Conservation (phyloP, 2,888 invertebrate species). For the Alviniconcha strummeri region DNA sequence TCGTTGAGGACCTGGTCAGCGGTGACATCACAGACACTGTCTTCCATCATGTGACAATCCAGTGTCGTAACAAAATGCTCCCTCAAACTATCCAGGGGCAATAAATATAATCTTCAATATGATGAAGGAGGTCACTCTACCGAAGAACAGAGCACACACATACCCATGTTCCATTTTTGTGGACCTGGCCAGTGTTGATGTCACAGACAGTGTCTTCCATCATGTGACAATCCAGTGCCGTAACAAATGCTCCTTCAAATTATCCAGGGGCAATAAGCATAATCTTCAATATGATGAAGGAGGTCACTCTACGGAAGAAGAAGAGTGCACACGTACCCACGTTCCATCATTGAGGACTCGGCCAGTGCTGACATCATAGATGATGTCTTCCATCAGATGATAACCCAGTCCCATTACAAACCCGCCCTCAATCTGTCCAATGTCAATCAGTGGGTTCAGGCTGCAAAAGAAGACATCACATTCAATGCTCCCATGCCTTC, state of each 20-base stretch:
- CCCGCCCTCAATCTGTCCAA: constrained; percentile 79
- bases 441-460: constrained; percentile 62
- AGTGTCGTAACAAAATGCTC: too few relatives aligned
- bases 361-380: constrained; percentile 80
- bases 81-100: too few relatives aligned
- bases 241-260: constrained; percentile 82
- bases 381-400: constrained; percentile 83
- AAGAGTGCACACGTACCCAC: constrained; percentile 76
- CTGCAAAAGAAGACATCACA: constrained; percentile 33
- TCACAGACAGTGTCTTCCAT: constrained; percentile 82
- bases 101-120: too few relatives aligned
- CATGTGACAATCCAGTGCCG: constrained; percentile 86
- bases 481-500: neutral
- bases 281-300: too few relatives aligned
- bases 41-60: constrained; percentile 86
- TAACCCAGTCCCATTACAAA: constrained; percentile 85
- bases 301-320: too few relatives aligned
- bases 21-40: constrained; percentile 79
- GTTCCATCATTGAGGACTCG: constrained; percentile 83
- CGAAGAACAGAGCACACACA: too few relatives aligned
- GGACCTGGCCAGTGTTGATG: constrained; percentile 79
- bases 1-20: constrained; percentile 83
- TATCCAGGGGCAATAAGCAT: constrained; percentile 70
- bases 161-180: constrained; percentile 85
- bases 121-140: too few relatives aligned